phyloP scores from a whole-genome alignment of 2,888 invertebrate genomes.

The Tachina grossa region DNA sequence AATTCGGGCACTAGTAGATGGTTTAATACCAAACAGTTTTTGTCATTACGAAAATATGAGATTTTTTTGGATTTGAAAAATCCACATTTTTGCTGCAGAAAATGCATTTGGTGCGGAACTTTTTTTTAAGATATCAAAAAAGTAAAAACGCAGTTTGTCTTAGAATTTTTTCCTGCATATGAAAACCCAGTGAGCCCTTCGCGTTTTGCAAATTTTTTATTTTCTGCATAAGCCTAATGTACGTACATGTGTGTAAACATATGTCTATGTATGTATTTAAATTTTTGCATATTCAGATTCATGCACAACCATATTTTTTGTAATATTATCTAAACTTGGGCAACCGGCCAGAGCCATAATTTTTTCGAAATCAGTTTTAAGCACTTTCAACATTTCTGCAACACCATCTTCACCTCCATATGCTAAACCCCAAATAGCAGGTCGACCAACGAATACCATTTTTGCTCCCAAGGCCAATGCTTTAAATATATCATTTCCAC shows the following conservation, averaged over 20 bases:
- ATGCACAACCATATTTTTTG: constrained; percentile 87
- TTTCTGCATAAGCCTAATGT: too few species aligned
- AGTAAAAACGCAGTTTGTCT: too few species aligned
- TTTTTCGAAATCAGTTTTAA: constrained; percentile 89
- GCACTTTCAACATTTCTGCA: constrained; percentile 87
- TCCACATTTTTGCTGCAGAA: too few species aligned
- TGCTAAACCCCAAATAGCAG: constrained; percentile 92
- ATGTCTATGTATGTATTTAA: constrained; percentile 60
- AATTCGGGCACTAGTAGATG: too few species aligned
- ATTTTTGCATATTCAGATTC: constrained; percentile 84
- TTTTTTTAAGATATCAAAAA: too few species aligned
- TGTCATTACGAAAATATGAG: too few species aligned
- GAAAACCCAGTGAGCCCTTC: too few species aligned
- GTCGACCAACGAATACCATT: constrained; percentile 94
- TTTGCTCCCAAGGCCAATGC: constrained; percentile 95
- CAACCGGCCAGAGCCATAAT: constrained; percentile 91
- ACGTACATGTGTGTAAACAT: background rate
- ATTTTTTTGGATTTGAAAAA: too few species aligned
- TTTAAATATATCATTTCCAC: constrained; percentile 94
- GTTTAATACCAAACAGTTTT: too few species aligned
- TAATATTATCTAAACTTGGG: constrained; percentile 85
- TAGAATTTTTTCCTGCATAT: too few species aligned
- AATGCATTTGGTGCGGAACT: too few species aligned
- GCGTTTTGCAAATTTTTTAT: too few species aligned
- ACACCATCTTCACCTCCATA: constrained; percentile 91